A percentile compares a stretch with the other conserved stretches of the same genome.
These are phyloP conservation scores for Perizoma affinitatum DNA, from an alignment of 2,888 invertebrate genomes.

Conservation along the genomic window DNA sequence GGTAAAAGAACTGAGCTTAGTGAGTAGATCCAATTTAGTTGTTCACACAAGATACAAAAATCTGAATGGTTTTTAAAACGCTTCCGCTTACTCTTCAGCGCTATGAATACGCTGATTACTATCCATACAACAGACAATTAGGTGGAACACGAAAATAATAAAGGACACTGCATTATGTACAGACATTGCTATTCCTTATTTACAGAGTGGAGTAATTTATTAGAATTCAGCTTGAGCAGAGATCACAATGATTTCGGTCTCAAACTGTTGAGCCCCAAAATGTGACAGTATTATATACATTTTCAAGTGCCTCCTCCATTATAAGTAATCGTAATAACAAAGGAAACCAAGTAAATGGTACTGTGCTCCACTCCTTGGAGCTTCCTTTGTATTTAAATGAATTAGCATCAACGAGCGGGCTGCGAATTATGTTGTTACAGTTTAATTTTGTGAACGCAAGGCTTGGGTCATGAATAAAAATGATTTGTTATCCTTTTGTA, in stretches of 20 bases:
- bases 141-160: constrained; percentile 63
- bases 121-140: constrained; percentile 59
- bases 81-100: no score
- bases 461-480: constrained; percentile 28
- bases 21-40: no score
- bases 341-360: constrained; percentile 10
- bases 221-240: background rate
- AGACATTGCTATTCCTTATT: constrained; percentile 1
- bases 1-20: no score
- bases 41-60: no score
- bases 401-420: constrained; percentile 26
- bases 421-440: constrained; percentile 33
- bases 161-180: constrained; percentile 54
- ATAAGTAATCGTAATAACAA: constrained; percentile 3
- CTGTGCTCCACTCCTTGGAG: constrained; percentile 20
- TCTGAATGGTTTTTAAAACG: no score
- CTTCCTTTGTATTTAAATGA: constrained; percentile 31
- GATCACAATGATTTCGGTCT: background rate
- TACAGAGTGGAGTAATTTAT: background rate
- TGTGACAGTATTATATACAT: background rate
- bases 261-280: no score
- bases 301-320: constrained; percentile 2
- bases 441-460: constrained; percentile 25
- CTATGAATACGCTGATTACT: constrained; percentile 51
- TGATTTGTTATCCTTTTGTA: constrained; percentile 23